Base-by-base conservation (phyloP, 2,888 invertebrate species). In the Euproctis similis region DNA sequence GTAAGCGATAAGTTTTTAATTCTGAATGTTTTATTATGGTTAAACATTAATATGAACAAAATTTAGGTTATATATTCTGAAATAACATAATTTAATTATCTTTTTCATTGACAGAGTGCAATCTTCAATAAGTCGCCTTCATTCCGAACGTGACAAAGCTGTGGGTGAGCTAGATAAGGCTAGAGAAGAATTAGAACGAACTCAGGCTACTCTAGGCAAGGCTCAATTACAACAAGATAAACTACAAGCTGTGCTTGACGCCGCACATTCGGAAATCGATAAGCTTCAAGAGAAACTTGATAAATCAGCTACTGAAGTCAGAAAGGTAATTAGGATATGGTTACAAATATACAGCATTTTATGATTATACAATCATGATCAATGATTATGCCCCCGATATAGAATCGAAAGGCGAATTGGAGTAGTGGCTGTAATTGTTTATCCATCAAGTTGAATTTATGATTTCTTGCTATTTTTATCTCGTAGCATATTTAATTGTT, bases 221-320 rank as follows among this genome's bases (percentile, higher is more conserved):
- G 92, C 95, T 36, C 96, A 96, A 75, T 84, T 94, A 33, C 95
- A 95, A 63, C 94, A 95, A 65, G 96, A 96, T 77, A 96, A 96
- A 75, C 84, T 95, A 29, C 96, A 96, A 75, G 93, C 93, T 43
- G 86, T 92, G 7, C 85, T 96, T 48, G 96, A 96, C 76, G 92
- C 94, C 60, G 93, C 95, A 10, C 96, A 96, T 71, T 93, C 92
- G 30, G 96, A 96, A 66, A 90, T 93, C 28, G 96, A 96, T 70
- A 93, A 95, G 61, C 82, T 95, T 30, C 95, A 95, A 72, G 96
- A 96, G 69, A 92, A 91, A 55, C 77, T 94, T 39, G 96, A 96
- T 72, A 94, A 95, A 73, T 86, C 92, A 24, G 88, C 90, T 42
- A 88, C 88, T 37, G 96, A 96, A 87, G 88, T 92, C 39, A 89